Conservation (phyloP, 2,797 vertebrate species). For the Falco novaeseelandiae region DNA sequence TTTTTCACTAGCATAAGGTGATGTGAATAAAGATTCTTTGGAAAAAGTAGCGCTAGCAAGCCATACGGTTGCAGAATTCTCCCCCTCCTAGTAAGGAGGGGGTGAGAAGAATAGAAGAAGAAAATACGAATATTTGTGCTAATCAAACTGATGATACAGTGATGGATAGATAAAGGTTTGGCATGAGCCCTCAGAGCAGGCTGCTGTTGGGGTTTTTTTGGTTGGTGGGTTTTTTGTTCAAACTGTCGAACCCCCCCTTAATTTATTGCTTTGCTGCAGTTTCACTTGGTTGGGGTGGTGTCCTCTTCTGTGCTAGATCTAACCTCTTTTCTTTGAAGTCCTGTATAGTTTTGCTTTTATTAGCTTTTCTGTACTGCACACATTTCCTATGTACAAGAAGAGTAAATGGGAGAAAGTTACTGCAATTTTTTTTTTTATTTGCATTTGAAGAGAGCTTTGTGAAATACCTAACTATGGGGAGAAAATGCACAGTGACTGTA, state of each 20-base stretch:
- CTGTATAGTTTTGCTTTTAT: neutral
- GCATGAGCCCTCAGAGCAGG: neutral
- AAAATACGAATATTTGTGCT: neutral
- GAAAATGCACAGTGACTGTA: neutral
- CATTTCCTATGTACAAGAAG: neutral
- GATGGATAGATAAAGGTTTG: neutral
- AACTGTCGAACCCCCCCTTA: neutral
- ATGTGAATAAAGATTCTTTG: too few species aligned
- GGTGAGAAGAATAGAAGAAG: neutral
- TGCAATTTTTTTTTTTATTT: neutral
- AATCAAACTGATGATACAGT: neutral
- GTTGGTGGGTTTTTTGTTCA: neutral
- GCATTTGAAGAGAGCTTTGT: neutral
- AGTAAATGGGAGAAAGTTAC: slow-evolving; percentile 2
- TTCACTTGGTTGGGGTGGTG: neutral
- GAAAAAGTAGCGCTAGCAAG: neutral
- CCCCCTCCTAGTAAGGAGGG: neutral
- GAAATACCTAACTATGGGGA: neutral
- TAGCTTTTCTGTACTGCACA: neutral
- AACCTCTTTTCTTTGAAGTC: neutral
- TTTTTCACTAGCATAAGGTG: neutral
- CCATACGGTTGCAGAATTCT: neutral
- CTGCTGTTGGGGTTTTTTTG: neutral
- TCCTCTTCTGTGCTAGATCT: neutral
- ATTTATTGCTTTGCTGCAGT: neutral